Evolutionary conservation across 2,888 invertebrate species (phyloP).

Genomic region (Ischnura elegans): DNA sequence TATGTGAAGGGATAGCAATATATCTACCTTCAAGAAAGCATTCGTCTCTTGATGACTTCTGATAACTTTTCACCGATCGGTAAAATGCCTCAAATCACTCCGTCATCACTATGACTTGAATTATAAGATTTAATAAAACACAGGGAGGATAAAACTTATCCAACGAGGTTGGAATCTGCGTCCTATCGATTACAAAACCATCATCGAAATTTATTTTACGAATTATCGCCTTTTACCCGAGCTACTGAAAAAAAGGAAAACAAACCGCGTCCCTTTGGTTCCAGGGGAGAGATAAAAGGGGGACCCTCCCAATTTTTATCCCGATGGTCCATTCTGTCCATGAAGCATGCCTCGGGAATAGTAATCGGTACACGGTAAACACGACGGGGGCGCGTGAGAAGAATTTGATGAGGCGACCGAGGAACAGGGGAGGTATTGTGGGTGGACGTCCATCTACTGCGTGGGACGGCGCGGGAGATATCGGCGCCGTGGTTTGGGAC

Average conservation of each 20-base stretch:
- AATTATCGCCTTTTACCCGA: neutral
- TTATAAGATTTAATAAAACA: too few relatives aligned
- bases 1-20: too few relatives aligned
- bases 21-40: too few relatives aligned
- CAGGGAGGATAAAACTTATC: too few relatives aligned
- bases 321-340: conserved; percentile 31
- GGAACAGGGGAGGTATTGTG: neutral
- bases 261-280: neutral
- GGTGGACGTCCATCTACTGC: neutral
- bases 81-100: too few relatives aligned
- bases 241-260: neutral
- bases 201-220: neutral
- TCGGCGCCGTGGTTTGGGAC: neutral
- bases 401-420: neutral
- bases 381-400: neutral
- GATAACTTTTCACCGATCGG: too few relatives aligned
- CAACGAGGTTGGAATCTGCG: too few relatives aligned
- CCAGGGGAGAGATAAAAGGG: neutral
- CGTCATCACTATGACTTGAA: too few relatives aligned
- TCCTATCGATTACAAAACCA: neutral
- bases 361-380: conserved; percentile 31
- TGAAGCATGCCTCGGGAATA: conserved; percentile 31
- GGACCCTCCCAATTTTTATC: conserved; percentile 19
- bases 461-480: neutral
- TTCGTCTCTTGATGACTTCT: too few relatives aligned